Evolutionary conservation across 2,888 invertebrate species (phyloP), one percentile per base, ranked within the genome.

Genomic region (Scaptomyza reducta): DNA sequence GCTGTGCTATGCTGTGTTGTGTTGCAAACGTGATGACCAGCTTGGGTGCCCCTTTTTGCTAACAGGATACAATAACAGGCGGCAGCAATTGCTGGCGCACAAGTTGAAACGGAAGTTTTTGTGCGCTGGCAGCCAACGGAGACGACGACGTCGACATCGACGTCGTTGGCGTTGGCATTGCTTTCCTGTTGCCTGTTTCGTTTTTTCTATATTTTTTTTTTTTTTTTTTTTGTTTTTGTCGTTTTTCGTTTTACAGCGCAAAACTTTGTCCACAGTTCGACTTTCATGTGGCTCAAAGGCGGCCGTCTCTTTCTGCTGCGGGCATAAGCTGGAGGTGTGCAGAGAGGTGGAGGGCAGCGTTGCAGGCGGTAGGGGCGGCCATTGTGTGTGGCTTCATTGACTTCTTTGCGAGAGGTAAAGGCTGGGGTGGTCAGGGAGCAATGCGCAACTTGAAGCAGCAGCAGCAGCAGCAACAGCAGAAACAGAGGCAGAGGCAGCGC

Each of bases 31-130:
- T 46, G 45, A 29, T 53, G 47, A 29, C 47, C 71, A 49, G 46
- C 41, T 41, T 33, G 40, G 31, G 22, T 45, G 38, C 31, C 11
- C 41, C 57, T 44, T 63, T 40, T 29, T 53, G 56, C 46, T 59
- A 56, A 51, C 65, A 60, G 69, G 59, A 60, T 60, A 69, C 63
- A 64, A 49, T 70, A 61, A 62, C 62, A 75, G 81, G 67, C 74
- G 70, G 61, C 67, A 60, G 73, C 79, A 83, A 74, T 79, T 80
- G 78, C 82, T 73, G 72, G 71, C 66, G 56, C 59, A 66, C 74
- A 81, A 71, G 70, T 79, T 85, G 70, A 79, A 76, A 70, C 83
- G 81, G 86, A 81, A 82, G 86, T 85, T 79, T 78, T 74, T 70
- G 59, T 68, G 74, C 77, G 77, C 70, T 64, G 63, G 56, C 63